Evolutionary conservation across 1,140 invertebrate genomes (phyloP).

Genomic region (Tenebrio molitor): DNA sequence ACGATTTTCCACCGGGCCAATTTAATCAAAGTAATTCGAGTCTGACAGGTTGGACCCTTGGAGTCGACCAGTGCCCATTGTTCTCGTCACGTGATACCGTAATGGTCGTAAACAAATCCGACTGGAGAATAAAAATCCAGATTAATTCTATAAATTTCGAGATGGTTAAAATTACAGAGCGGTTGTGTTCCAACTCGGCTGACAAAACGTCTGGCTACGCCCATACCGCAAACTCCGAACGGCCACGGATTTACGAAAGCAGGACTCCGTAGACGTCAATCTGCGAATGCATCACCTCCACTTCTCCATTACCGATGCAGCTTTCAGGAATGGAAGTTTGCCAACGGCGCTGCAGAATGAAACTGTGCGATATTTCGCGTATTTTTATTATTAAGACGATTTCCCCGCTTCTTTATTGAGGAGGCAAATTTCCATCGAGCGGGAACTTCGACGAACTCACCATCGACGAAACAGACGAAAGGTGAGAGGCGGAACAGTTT

Average conservation of each 20-base stretch:
- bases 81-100: neutral
- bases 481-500: conserved; percentile 28
- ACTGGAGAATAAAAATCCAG: neutral
- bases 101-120: neutral
- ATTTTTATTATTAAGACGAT: conserved; percentile 58
- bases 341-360: conserved; percentile 52
- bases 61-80: neutral
- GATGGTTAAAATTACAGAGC: too few relatives aligned
- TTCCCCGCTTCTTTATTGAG: conserved; percentile 55
- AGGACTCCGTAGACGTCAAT: conserved; percentile 20
- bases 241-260: conserved; percentile 7
- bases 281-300: conserved; percentile 14
- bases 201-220: neutral
- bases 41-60: neutral
- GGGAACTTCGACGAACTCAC: conserved; percentile 44
- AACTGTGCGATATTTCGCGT: conserved; percentile 54
- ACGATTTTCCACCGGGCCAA: neutral
- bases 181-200: neutral
- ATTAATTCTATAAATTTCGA: too few relatives aligned
- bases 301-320: conserved; percentile 31
- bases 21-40: neutral
- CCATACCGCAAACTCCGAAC: neutral
- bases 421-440: conserved; percentile 53
- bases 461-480: conserved; percentile 12
- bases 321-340: conserved; percentile 51